Evolutionary conservation across 2,797 vertebrate genomes (phyloP).

Genomic region (Alosa sapidissima): DNA sequence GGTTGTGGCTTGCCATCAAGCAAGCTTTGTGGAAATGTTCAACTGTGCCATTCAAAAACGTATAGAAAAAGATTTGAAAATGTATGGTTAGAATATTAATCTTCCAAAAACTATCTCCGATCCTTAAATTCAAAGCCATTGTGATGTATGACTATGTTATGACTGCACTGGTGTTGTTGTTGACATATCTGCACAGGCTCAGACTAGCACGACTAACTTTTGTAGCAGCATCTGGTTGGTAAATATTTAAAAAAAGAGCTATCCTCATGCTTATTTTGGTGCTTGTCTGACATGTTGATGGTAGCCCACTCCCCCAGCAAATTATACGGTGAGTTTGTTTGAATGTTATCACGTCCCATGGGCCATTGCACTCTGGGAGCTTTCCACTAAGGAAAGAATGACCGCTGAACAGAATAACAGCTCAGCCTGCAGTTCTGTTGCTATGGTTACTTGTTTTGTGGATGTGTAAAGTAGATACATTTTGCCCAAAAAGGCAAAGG

Average conservation of each 20-base stretch:
- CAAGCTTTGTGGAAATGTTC: not conserved
- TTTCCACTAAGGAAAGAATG: conserved; percentile 63
- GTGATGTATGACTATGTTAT: not conserved
- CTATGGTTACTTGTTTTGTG: conserved; percentile 78
- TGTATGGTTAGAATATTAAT: not conserved
- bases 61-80: not conserved
- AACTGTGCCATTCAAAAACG: not conserved
- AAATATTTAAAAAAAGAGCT: not conserved
- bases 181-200: not conserved
- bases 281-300: not conserved
- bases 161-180: not conserved
- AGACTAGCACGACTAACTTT: not conserved
- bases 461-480: conserved; percentile 72
- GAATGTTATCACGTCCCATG: conserved; percentile 35
- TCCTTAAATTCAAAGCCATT: not conserved
- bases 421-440: conserved; percentile 73
- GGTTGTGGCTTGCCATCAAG: not conserved
- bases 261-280: conserved; percentile 13
- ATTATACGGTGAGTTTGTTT: conserved; percentile 19
- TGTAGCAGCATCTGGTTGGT: not conserved
- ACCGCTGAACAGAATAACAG: conserved; percentile 61
- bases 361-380: conserved; percentile 60
- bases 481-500: conserved; percentile 67
- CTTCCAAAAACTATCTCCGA: not conserved
- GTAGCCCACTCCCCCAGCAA: not conserved